A percentile compares a stretch with the other conserved stretches of the same genome.
phyloP scores from a whole-genome alignment of 2,797 vertebrate species.

The Allobates femoralis region DNA sequence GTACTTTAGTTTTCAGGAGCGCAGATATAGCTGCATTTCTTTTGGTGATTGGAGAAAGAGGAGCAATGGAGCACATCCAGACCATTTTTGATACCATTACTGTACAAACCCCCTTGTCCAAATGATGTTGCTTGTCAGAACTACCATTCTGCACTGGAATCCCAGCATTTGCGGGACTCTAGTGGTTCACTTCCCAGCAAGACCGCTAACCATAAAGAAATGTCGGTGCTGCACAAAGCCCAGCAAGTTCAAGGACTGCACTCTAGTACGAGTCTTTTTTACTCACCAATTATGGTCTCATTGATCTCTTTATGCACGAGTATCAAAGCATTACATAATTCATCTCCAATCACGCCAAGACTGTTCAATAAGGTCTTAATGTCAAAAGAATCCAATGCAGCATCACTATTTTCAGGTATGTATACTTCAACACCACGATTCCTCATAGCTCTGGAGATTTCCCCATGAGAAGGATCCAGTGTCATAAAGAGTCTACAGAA shows the following conservation, averaged over 20 bases:
- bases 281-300: slow-evolving; percentile 82
- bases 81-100: no score
- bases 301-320: slow-evolving; percentile 85
- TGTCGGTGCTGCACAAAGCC: no score
- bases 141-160: no score
- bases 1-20: no score
- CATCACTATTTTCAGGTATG: slow-evolving; percentile 85
- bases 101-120: no score
- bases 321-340: slow-evolving; percentile 85
- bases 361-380: slow-evolving; percentile 88
- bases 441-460: slow-evolving; percentile 97
- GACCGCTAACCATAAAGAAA: no score
- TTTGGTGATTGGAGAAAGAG: no score
- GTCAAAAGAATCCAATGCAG: slow-evolving; percentile 81
- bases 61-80: no score
- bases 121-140: no score
- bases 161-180: no score
- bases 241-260: background rate
- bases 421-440: slow-evolving; percentile 96
- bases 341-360: slow-evolving; percentile 86
- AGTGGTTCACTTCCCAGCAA: no score
- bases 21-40: no score
- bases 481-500: slow-evolving; percentile 88
- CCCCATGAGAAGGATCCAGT: slow-evolving; percentile 93
- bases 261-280: background rate